Conservation (phyloP, 2,888 invertebrate genomes). For the Chironomus tentans region DNA sequence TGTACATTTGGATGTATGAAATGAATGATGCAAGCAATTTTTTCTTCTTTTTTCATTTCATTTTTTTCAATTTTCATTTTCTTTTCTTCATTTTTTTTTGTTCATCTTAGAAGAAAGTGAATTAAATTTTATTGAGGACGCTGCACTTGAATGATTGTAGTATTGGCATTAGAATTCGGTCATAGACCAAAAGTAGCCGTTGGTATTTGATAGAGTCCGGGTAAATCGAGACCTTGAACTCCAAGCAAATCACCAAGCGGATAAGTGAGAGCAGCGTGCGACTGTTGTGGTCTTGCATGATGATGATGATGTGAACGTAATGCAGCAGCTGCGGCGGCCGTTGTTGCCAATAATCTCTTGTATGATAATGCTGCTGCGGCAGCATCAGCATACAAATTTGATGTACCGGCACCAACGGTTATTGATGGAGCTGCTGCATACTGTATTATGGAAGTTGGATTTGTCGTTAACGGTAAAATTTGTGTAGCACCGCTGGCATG, state of each 20-base stretch:
- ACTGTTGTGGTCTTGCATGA: slow-evolving; percentile 33
- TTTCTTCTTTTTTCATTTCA: background rate
- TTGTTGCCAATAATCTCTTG: slow-evolving; percentile 41
- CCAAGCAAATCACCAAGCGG: slow-evolving; percentile 64
- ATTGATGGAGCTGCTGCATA: slow-evolving; percentile 44
- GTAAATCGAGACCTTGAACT: slow-evolving; percentile 56
- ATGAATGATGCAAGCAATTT: background rate
- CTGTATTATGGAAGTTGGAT: slow-evolving; percentile 43
- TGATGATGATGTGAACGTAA: slow-evolving; percentile 41
- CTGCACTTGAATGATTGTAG: slow-evolving; percentile 38
- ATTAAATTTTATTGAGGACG: slow-evolving; percentile 33
- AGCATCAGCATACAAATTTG: slow-evolving; percentile 39
- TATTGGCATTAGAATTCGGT: background rate
- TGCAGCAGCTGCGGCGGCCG: slow-evolving; percentile 38
- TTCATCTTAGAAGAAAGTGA: no score
- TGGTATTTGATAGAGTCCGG: slow-evolving; percentile 60
- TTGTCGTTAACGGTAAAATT: slow-evolving; percentile 37
- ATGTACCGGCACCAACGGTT: slow-evolving; percentile 52
- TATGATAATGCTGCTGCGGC: slow-evolving; percentile 40
- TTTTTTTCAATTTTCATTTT: background rate
- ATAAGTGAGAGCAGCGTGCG: slow-evolving; percentile 47
- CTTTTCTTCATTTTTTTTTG: background rate
- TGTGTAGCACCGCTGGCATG: slow-evolving; percentile 32
- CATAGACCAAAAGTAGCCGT: slow-evolving; percentile 48
- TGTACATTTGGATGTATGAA: no score